Percentiles rank a stretch among this genome's conserved stretches.
phyloP scores from a whole-genome alignment of 2,797 vertebrate species.

The Anisognathus igniventris region DNA sequence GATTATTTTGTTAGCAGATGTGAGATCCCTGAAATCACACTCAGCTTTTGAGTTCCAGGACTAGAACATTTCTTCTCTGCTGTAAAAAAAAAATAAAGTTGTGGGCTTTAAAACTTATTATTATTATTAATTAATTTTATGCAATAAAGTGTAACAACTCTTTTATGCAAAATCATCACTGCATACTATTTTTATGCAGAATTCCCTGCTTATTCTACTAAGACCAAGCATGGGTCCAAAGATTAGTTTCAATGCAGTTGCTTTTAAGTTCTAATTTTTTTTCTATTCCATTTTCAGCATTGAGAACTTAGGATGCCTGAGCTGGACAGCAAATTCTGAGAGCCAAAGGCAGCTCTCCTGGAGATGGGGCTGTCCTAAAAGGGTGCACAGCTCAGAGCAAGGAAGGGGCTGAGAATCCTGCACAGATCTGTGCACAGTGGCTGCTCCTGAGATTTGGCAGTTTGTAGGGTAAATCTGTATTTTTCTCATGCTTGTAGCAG shows the following conservation, averaged over 20 bases:
- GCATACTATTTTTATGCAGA: not conserved
- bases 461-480: not conserved
- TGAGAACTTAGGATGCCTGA: not conserved
- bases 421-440: not conserved
- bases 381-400: not conserved
- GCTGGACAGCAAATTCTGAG: not conserved
- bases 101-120: not conserved
- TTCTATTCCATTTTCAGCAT: not conserved
- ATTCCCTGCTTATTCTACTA: not conserved
- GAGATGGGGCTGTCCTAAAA: not conserved
- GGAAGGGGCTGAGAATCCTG: not conserved
- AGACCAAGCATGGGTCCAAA: not conserved
- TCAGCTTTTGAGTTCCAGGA: not conserved
- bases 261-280: not conserved
- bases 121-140: not conserved
- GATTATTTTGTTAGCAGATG: not conserved
- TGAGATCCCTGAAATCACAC: not conserved
- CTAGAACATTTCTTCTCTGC: not conserved
- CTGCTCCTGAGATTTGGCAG: slow-evolving; percentile 25
- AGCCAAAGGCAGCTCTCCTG: not conserved
- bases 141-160: not conserved
- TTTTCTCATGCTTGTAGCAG: not conserved
- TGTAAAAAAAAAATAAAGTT: not conserved
- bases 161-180: not conserved
- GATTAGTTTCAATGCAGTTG: not conserved